A percentile compares a stretch with the other conserved stretches of the same genome.
phyloP scores from a whole-genome alignment of 2,888 invertebrate genomes.

The Lasioglossum villosulum region DNA sequence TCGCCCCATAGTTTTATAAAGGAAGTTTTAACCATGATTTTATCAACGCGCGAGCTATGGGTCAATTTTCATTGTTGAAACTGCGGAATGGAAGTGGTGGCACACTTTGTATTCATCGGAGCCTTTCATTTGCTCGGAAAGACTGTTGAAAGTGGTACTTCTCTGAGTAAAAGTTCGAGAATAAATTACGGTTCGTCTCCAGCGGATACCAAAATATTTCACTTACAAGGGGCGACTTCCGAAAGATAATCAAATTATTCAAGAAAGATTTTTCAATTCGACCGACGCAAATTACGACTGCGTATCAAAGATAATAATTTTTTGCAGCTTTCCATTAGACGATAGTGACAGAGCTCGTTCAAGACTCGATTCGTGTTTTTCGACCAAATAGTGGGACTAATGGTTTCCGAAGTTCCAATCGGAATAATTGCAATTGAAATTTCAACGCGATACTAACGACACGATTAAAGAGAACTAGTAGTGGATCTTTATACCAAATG shows the following conservation, averaged over 20 bases:
- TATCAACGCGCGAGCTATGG: background rate
- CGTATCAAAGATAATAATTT: background rate
- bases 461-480: background rate
- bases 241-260: background rate
- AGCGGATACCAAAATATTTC: constrained; percentile 4
- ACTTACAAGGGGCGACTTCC: background rate
- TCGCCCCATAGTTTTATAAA: constrained; percentile 3
- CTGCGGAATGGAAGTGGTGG: background rate
- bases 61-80: background rate
- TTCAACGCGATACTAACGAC: background rate
- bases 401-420: background rate
- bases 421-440: background rate
- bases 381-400: background rate
- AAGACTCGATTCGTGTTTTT: background rate
- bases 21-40: constrained; percentile 9
- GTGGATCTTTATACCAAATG: background rate
- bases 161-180: background rate
- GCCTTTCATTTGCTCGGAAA: constrained; percentile 14
- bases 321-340: background rate
- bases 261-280: background rate
- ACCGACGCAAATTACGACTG: background rate
- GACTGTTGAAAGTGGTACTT: constrained; percentile 6
- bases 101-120: constrained; percentile 10
- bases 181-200: constrained; percentile 1
- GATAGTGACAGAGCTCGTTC: background rate